Evolutionary conservation across 2,888 invertebrate genomes (phyloP), one percentile per base, ranked within the genome.

Genomic region (Aleiodes leptofemur): DNA sequence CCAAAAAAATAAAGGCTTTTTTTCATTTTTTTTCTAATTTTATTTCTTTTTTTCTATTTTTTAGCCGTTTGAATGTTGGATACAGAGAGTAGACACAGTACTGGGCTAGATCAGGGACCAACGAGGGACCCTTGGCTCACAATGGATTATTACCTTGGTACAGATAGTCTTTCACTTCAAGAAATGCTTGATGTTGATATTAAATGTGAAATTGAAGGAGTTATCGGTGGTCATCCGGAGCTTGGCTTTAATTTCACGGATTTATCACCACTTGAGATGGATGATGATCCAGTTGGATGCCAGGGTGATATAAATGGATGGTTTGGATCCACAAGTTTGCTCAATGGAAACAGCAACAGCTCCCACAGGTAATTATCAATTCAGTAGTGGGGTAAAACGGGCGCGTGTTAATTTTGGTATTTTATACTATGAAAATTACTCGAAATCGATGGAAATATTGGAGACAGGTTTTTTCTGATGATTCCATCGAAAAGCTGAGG

Each of bases 181-280:
- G 97, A 97, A 86, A 96, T 97, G 95, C 92, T 97, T 80, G 96
- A 97, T 86, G 94, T 96, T 89, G 97, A 97, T 87, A 96, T 97
- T 78, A 95, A 96, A 87, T 93, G 94, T 81, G 96, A 96, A 90
- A 95, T 96, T 83, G 96, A 95, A 78, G 94, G 94, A 72, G 93
- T 95, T 75, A 93, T 96, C 66, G 94, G 95, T 77, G 94, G 94
- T 77, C 93, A 93, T 72, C 82, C 85, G 1, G 88, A 88, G 76
- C 83, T 89, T 55, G 86, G 88, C 79, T 94, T 93, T 84, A 94
- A 94, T 84, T 92, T 94, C 85, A 91, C 92, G 74, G 87, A 90
- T 78, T 87, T 91, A 72, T 90, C 91, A 29, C 90, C 91, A 0
- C 85, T 91, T 23, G 94, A 94, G 83, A 91, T 94, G 83, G 94